Percentiles rank a stretch among this genome's conserved stretches.
Conservation (phyloP, 2,113 vertebrate genomes). For the Hemiscyllium ocellatum region DNA sequence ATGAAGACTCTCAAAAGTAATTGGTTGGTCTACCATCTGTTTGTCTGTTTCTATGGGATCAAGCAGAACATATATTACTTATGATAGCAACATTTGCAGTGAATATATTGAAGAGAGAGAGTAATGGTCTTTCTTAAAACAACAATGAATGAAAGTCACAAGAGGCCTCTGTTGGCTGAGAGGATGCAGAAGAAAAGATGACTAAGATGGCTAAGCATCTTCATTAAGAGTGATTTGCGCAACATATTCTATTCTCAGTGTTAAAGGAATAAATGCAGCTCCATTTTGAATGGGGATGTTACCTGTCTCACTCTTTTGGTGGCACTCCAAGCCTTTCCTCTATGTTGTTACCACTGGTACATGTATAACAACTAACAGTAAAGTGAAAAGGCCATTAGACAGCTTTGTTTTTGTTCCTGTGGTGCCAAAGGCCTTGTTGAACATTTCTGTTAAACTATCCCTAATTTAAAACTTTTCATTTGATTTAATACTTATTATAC, state of each 20-base stretch:
- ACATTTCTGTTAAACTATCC: neutral
- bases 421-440: neutral
- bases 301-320: neutral
- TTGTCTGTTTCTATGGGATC: slow-evolving; percentile 12
- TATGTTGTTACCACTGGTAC: neutral
- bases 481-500: neutral
- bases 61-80: slow-evolving; percentile 29
- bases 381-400: neutral
- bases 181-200: neutral
- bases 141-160: neutral
- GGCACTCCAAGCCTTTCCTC: neutral
- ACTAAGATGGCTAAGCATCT: neutral
- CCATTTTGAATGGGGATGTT: neutral
- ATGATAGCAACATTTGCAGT: neutral
- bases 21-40: neutral
- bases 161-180: neutral
- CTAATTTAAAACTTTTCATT: neutral
- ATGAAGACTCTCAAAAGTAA: slow-evolving; percentile 23
- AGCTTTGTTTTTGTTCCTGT: neutral
- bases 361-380: neutral
- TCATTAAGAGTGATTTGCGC: neutral
- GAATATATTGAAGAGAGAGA: neutral
- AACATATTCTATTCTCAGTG: neutral
- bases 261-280: neutral
- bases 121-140: slow-evolving; percentile 28